These are phyloP conservation scores for Bubo scandiacus DNA, from an alignment of 2,113 vertebrate species.

Conservation along the genomic window DNA sequence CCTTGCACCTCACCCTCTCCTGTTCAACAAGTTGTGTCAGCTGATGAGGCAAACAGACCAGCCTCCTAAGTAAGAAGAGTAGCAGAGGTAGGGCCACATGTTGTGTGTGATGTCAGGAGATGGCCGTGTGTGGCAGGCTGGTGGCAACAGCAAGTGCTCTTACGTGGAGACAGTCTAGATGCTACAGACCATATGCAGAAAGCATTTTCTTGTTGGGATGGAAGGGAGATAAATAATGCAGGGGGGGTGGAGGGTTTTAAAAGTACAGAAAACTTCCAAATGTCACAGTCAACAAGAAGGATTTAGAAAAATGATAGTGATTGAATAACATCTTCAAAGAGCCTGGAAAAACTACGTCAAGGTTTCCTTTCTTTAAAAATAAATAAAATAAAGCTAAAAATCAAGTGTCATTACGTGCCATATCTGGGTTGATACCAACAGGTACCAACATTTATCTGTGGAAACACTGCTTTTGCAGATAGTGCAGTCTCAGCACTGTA, in stretches of 20 bases:
- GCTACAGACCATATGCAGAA: not conserved
- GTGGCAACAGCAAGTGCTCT: not conserved
- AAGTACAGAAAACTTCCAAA: not conserved
- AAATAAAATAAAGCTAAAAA: not conserved
- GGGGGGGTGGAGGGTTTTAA: not conserved
- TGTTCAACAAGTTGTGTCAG: not conserved
- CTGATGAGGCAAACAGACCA: not conserved
- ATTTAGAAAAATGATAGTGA: not conserved
- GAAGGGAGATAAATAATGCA: not conserved
- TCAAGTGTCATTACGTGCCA: not conserved
- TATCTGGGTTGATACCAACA: not conserved
- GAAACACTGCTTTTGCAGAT: not conserved
- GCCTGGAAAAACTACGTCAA: not conserved
- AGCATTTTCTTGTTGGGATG: not conserved
- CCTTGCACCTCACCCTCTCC: not conserved
- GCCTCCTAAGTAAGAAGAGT: not conserved
- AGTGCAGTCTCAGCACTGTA: not conserved
- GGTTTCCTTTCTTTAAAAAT: not conserved
- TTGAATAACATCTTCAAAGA: not conserved
- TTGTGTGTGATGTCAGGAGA: not conserved
- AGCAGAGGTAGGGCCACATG: rapidly evolving
- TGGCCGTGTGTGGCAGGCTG: rapidly evolving
- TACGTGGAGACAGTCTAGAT: not conserved
- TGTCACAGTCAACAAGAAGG: not conserved
- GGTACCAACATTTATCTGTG: not conserved